Evolutionary conservation across 2,888 invertebrate species (phyloP).

Genomic region (Eledona agricola): DNA sequence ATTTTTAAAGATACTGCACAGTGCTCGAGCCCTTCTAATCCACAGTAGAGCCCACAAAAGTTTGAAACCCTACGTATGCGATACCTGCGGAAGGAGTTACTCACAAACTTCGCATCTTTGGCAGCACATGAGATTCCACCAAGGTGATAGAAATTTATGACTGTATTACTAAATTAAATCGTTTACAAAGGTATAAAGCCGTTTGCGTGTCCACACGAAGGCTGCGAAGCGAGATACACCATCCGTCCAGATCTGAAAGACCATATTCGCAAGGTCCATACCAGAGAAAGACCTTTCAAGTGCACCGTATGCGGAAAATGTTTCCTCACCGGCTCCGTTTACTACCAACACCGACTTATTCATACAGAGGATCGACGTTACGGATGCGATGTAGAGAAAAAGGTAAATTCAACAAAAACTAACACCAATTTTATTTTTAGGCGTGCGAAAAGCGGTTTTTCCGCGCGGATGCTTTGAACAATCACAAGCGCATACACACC

Average conservation of each 20-base stretch:
- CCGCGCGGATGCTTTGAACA: constrained; percentile 71
- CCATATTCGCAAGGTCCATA: constrained; percentile 71
- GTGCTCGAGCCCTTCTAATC: constrained; percentile 60
- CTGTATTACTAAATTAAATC: background rate
- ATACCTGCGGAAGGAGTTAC: constrained; percentile 70
- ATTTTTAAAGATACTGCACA: constrained; percentile 56
- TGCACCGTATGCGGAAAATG: constrained; percentile 70
- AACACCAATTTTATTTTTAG: constrained; percentile 48
- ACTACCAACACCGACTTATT: constrained; percentile 71
- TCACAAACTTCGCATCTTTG: constrained; percentile 72
- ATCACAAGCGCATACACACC: constrained; percentile 70
- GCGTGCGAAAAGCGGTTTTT: constrained; percentile 70
- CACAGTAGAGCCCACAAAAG: constrained; percentile 61
- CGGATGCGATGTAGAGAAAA: constrained; percentile 66
- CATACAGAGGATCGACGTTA: constrained; percentile 72
- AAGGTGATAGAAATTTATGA: constrained; percentile 60
- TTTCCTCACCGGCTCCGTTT: constrained; percentile 71
- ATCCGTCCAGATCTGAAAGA: constrained; percentile 72
- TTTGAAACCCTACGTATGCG: constrained; percentile 67
- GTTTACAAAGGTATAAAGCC: constrained; percentile 72
- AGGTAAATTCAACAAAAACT: background rate
- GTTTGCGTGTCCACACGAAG: constrained; percentile 69
- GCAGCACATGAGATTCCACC: constrained; percentile 73
- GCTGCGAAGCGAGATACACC: constrained; percentile 70
- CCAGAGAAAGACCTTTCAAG: constrained; percentile 71